Evolutionary conservation across 1,140 invertebrate species (phyloP), one percentile per base, ranked within the genome.

Genomic region (Lamellibrachia luymesi): DNA sequence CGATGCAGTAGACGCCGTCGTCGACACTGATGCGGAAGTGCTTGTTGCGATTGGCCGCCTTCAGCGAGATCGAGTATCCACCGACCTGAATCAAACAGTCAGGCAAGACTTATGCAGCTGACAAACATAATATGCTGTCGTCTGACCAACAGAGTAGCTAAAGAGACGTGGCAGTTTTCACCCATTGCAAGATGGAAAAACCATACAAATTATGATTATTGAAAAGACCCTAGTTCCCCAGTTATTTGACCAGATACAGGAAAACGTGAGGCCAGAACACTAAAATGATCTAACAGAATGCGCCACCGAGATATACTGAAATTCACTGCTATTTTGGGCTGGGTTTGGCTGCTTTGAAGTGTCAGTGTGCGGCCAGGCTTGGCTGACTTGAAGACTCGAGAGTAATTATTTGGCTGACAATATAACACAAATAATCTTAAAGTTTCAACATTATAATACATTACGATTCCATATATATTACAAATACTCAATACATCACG

Each of bases 1-100:
- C 99, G 96, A 99, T 99, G 96, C 98, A 99, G 96, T 98, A 99
- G 93, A 98, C 97, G 51, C 97, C 97, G 94, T 98, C 98, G 96
- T 99, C 98, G 91, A 99, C 98, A 95, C 99, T 98, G 94, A 99
- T 99, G 95, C 99, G 98, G 97, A 99, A 99, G 97, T 99, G 99
- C 96, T 99, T 99, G 97, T 99, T 99, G 93, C 99, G 98, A 56
- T 98, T 98, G 92, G 98, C 98, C 91, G 99, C 99, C 97, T 99
- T 99, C 94, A 99, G 97, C 52, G 99, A 99, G 94, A 99, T 99
- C 80, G 99, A 99, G 96, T 98, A 99, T 97, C 99, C 99, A 93
- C 99, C 99, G 97, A 98, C 98, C 99, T 99, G 96, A 38, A 92
- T 91, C 97, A 97, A 95, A 94, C 94, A 94, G 94, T 50, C 17